These are phyloP conservation scores for Plutella xylostella DNA, from an alignment of 2,888 invertebrate genomes.

Conservation along the genomic window DNA sequence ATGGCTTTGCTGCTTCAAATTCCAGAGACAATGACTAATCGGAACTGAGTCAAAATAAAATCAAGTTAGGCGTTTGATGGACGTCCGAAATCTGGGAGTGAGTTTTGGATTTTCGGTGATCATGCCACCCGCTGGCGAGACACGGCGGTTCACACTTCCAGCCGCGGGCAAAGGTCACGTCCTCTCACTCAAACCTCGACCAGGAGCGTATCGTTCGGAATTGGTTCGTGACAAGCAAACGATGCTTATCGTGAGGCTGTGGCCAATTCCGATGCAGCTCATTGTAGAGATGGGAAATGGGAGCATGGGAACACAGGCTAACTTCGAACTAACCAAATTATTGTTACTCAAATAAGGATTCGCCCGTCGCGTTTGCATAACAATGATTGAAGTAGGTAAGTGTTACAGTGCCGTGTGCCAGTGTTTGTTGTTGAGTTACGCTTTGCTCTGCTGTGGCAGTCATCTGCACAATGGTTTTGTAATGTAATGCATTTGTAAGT, in stretches of 20 bases:
- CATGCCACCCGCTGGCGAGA: constrained; percentile 53
- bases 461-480: too few species aligned
- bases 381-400: constrained; percentile 33
- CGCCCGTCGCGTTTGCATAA: constrained; percentile 33
- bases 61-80: constrained; percentile 55
- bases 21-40: constrained; percentile 54
- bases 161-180: constrained; percentile 54
- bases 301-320: constrained; percentile 58
- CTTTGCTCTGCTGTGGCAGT: too few species aligned
- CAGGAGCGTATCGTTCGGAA: constrained; percentile 58
- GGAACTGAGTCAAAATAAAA: constrained; percentile 42
- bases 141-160: constrained; percentile 63
- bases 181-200: constrained; percentile 61
- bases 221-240: constrained; percentile 65
- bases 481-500: too few species aligned
- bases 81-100: constrained; percentile 46
- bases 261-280: constrained; percentile 59
- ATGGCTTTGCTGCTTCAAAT: constrained; percentile 14
- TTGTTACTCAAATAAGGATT: constrained; percentile 53
- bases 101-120: constrained; percentile 20
- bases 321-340: constrained; percentile 50
- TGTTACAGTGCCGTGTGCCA: constrained; percentile 1
- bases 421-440: constrained; percentile 22
- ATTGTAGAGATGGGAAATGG: constrained; percentile 53
- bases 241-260: constrained; percentile 68